These are phyloP conservation scores for Callithrix jacchus DNA, from an alignment of 2,113 vertebrate species.

Conservation along the genomic window DNA sequence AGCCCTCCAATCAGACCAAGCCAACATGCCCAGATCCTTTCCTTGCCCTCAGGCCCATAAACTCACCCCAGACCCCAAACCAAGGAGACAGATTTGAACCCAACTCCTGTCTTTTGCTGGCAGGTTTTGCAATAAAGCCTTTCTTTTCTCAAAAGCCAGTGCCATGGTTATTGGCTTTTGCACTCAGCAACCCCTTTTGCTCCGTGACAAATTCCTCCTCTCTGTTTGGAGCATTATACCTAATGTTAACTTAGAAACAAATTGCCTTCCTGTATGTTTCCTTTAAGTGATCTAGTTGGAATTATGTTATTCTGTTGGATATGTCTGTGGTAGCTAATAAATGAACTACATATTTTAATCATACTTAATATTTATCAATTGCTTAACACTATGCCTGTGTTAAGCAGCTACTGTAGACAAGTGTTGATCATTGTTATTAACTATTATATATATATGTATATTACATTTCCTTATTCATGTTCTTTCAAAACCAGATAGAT, in stretches of 20 bases:
- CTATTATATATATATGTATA: background rate
- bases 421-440: background rate
- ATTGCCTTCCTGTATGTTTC: background rate
- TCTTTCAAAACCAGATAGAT: background rate
- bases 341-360: background rate
- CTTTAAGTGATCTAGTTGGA: background rate
- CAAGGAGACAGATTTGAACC: background rate
- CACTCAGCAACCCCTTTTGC: background rate
- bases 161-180: background rate
- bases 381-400: background rate
- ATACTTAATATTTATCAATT: background rate
- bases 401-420: background rate
- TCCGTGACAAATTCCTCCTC: background rate
- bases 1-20: background rate
- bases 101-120: background rate
- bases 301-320: background rate
- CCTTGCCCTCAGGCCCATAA: background rate
- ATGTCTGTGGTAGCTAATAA: slow-evolving; percentile 14
- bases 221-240: background rate
- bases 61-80: background rate
- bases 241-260: background rate
- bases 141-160: background rate
- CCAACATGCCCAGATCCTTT: background rate
- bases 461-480: background rate
- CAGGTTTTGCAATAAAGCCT: background rate